Conservation (phyloP, 2,888 invertebrate genomes). For the Stegophylla sp. region DNA sequence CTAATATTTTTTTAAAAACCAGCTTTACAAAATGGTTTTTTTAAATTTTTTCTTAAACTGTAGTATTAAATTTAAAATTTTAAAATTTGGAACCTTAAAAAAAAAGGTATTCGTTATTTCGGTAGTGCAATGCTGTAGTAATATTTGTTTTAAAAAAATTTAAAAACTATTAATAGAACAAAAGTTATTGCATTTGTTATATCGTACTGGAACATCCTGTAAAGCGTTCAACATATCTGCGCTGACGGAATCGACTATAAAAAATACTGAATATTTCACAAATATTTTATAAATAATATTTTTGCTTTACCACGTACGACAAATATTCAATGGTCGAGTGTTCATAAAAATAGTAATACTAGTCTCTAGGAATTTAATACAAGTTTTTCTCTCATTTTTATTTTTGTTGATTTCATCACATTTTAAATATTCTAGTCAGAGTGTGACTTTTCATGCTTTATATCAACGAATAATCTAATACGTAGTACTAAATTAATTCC, state of each 20-base stretch:
- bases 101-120: too few species aligned
- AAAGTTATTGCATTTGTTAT: too few species aligned
- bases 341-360: background rate
- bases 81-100: too few species aligned
- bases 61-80: too few species aligned
- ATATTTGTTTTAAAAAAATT: too few species aligned
- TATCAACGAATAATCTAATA: background rate
- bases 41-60: too few species aligned
- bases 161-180: too few species aligned
- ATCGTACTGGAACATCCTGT: too few species aligned
- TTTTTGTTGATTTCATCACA: background rate
- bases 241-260: background rate
- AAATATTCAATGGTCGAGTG: background rate
- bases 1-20: too few species aligned
- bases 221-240: background rate
- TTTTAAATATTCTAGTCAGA: background rate
- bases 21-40: too few species aligned
- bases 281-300: constrained; percentile 30
- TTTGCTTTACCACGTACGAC: background rate
- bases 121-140: too few species aligned
- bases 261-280: constrained; percentile 5
- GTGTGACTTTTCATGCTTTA: background rate
- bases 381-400: background rate
- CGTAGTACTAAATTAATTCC: too few species aligned
- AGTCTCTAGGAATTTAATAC: background rate